Evolutionary conservation across 2,113 vertebrate genomes (phyloP).

Genomic region (Cephalophus harveyi): DNA sequence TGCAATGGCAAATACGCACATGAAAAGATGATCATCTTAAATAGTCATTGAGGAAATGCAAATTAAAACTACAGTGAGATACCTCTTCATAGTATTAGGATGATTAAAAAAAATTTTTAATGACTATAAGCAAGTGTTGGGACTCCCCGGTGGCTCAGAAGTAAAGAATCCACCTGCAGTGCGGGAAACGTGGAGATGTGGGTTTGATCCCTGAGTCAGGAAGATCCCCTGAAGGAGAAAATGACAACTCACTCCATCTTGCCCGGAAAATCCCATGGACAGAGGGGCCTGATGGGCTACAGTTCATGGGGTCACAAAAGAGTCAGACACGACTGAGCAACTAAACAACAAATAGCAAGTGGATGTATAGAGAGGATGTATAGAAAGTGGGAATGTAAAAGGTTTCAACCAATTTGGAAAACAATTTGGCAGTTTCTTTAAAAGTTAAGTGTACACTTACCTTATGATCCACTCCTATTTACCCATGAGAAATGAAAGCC

Average conservation of each 20-base stretch:
- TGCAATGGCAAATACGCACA: background rate
- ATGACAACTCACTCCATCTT: background rate
- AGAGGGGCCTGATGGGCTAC: background rate
- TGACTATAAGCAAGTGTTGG: background rate
- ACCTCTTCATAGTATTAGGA: background rate
- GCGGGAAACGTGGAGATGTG: accelerated
- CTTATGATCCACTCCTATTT: background rate
- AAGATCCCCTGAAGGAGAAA: background rate
- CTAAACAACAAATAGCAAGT: background rate
- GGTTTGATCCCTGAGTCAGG: background rate
- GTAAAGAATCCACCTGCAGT: background rate
- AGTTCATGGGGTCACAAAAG: background rate
- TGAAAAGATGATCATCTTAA: background rate
- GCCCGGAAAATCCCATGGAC: background rate
- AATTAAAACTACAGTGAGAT: background rate
- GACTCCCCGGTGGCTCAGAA: background rate
- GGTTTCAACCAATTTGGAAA: background rate
- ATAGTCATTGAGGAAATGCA: background rate
- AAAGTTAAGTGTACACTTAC: background rate
- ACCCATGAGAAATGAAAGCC: background rate
- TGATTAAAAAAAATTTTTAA: background rate
- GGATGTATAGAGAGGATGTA: background rate
- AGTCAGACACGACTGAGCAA: background rate
- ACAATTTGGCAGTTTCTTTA: background rate
- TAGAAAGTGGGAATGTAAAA: background rate